Base-by-base conservation (phyloP, 2,888 invertebrate genomes). In the Caenorhabditis macrosperma region DNA sequence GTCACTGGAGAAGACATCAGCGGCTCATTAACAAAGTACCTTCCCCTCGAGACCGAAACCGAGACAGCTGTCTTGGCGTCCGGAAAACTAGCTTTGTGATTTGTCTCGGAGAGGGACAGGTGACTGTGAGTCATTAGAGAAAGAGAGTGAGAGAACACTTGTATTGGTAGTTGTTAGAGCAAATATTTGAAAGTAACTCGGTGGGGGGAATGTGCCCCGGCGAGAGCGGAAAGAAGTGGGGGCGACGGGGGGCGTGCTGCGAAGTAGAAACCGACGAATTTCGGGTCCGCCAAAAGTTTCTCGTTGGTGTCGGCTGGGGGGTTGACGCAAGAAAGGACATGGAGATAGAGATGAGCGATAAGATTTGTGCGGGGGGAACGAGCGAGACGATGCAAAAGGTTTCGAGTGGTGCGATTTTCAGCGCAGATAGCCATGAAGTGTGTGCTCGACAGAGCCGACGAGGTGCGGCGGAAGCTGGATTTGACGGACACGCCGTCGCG, bases 301-400 rank as follows among this genome's bases (percentile, higher is more conserved):
- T 17, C 10, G 10, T 2, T 38, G n/a, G 4, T 46, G 17, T 64
- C 5, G 63, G 24, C 35, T 30, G 20, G 17, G 17, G 30, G 35
- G 4, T 15, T 9, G 41, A 52, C 33, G 44, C 55, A 35, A 67
- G 55, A 67, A 67, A 67, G 67, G 57, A 67, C 46, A 46, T 41
- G 33, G 12, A 68, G 68, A 68, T 68, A n/a, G 26, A 68, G 68
- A 68, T 68, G 22, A 12, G 20, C 38, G 68, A 68, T 68, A 38
- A 68, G 68, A 68, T 72, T 54, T 60, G 22, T 61, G 52, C 28
- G 22, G 35, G 15, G 41, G 38, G 50, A 50, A 50, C 20, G 38
- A 66, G 38, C 26, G 26, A 28, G 15, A 38, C 7, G 9, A 20
- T 24, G 52, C 12, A 35, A 1, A 54, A 28, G 22, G 22, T 46